A percentile compares a stretch with the other conserved stretches of the same genome.
Evolutionary conservation across 2,797 vertebrate genomes (phyloP).

Genomic region (Semotilus atromaculatus): DNA sequence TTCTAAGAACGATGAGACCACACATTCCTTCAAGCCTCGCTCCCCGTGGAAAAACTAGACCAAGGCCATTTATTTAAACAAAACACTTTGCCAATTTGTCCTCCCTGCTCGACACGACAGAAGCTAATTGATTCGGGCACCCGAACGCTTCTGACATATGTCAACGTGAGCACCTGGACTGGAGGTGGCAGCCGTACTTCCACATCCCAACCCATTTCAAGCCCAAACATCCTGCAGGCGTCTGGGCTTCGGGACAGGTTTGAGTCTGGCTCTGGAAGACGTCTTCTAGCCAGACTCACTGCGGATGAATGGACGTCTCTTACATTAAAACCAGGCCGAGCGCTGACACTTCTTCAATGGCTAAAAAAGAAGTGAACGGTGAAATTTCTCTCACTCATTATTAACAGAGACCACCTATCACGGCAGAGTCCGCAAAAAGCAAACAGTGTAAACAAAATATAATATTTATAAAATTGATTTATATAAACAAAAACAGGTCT

Average conservation of each 20-base stretch:
- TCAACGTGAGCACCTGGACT: slow-evolving; percentile 61
- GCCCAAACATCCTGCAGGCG: slow-evolving; percentile 55
- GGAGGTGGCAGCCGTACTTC: slow-evolving; percentile 58
- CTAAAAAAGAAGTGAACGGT: slow-evolving; percentile 41
- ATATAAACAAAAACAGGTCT: slow-evolving; percentile 59
- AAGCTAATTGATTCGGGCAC: slow-evolving; percentile 60
- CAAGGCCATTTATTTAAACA: slow-evolving; percentile 52
- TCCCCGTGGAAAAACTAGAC: slow-evolving; percentile 50
- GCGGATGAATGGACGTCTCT: slow-evolving; percentile 62
- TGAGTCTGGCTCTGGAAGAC: slow-evolving; percentile 53
- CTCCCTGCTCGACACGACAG: slow-evolving; percentile 50
- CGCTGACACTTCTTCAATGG: slow-evolving; percentile 36
- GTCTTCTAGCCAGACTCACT: slow-evolving; percentile 49
- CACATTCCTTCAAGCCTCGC: slow-evolving; percentile 35
- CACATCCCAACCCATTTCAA: slow-evolving; percentile 53
- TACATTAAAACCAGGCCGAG: slow-evolving; percentile 52
- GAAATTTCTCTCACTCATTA: slow-evolving; percentile 58
- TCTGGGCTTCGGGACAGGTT: slow-evolving; percentile 37
- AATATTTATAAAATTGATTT: slow-evolving; percentile 59
- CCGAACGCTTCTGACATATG: slow-evolving; percentile 59
- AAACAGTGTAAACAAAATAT: slow-evolving; percentile 54
- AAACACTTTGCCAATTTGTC: slow-evolving; percentile 56
- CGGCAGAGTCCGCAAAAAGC: slow-evolving; percentile 49
- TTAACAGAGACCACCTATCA: slow-evolving; percentile 60
- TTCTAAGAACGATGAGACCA: slow-evolving; percentile 45